Base-by-base conservation (phyloP, 2,888 invertebrate species). In the Pyrrhia umbra region DNA sequence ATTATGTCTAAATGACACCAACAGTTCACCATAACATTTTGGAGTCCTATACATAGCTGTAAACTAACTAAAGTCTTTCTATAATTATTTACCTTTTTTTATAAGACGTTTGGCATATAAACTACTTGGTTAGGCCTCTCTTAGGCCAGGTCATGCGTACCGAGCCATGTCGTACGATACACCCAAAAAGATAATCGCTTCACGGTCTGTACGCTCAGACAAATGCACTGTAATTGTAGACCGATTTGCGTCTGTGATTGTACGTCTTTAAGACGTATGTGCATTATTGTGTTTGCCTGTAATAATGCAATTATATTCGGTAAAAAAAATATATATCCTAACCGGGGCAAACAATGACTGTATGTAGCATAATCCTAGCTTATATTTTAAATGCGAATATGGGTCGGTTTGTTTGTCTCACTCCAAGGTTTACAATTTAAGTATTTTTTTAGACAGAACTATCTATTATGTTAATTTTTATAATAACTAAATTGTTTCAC, bases 101-200 rank as follows among this genome's bases (percentile, higher is more conserved):
- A 10, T 27, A 42, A 69, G 34, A 45, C 39, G 15, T 58, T 59
- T 27, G 2, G 9, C 37, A 9, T 47, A 43, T 15, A 25, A 23
- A 52, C 47, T 40, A 18, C 10, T 45, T 67, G 55, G 69, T 64
- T 74, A 67, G 20, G 54, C 65, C 79, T 81, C 72, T 79, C 63
- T 66, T 50, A 52, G 52, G 51, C 61, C 75, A 80, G 82, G 83
- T 82, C 83, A 60, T 68, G 86, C 60, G 81, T 60, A 84, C 71
- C 83, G 79, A 79, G 60, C 60, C 82, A 51, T 69, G 46, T 62
- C 57, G 72, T 63, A 54, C 74, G 57, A 52, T 79, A 70, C 82
- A 77, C 78, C 80, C 76, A 69, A 84, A 81, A 79, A 79, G 68
- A 74, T 82, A 83, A 83, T 77, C 50, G 58, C 75, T 75, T 82